Percentiles rank a stretch among this genome's conserved stretches.
These are phyloP conservation scores for Phylloscopus trochiloides DNA, from an alignment of 2,113 vertebrate species.

Conservation along the genomic window DNA sequence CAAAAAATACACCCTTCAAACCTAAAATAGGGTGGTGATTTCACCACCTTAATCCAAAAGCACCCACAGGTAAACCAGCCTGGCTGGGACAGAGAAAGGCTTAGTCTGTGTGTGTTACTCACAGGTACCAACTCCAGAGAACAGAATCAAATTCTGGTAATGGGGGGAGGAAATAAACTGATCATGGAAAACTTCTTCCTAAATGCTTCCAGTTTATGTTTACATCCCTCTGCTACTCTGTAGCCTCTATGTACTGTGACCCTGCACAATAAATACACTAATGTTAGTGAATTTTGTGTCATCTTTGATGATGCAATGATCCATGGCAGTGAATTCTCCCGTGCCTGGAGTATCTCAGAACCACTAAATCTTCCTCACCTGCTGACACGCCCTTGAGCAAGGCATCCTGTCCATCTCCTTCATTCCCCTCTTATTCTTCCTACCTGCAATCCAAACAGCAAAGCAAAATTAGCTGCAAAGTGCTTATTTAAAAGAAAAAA, in stretches of 20 bases:
- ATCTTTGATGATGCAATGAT: background rate
- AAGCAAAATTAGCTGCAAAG: background rate
- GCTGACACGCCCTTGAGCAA: background rate
- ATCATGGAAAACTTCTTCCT: background rate
- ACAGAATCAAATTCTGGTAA: background rate
- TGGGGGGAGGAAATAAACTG: background rate
- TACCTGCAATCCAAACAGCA: conserved; percentile 18
- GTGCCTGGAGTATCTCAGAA: background rate
- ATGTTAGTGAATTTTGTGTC: background rate
- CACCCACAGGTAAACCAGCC: background rate
- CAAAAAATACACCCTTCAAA: background rate
- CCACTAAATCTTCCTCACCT: conserved; percentile 24
- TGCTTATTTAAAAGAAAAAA: background rate
- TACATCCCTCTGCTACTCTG: background rate
- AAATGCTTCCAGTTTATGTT: background rate
- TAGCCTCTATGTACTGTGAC: background rate
- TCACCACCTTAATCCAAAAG: background rate
- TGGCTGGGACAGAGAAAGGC: background rate
- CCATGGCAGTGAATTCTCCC: background rate
- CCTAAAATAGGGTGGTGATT: background rate
- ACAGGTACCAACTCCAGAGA: background rate
- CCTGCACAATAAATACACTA: background rate
- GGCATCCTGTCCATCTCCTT: background rate
- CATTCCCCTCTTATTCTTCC: background rate
- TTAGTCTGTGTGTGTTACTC: background rate